These are phyloP conservation scores for Bembecia ichneumoniformis DNA, from an alignment of 2,888 invertebrate species.

Conservation along the genomic window DNA sequence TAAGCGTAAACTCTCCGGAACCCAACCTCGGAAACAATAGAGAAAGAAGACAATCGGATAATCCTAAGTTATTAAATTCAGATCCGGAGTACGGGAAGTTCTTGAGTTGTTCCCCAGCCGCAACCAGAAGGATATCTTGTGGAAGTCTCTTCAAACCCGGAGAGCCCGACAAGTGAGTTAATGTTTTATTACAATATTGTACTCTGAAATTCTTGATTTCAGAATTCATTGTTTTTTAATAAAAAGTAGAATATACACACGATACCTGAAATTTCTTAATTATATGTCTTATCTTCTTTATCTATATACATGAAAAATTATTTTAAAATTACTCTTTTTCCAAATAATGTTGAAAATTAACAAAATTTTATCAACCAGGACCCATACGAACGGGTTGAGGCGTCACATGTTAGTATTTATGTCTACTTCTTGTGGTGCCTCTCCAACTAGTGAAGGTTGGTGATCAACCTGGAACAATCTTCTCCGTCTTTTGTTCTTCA, in stretches of 20 bases:
- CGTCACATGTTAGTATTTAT: too few relatives aligned
- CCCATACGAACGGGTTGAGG: too few relatives aligned
- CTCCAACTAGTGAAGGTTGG: too few relatives aligned
- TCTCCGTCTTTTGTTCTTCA: too few relatives aligned
- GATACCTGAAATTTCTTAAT: too few relatives aligned
- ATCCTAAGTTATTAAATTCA: conserved; percentile 74
- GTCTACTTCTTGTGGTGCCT: too few relatives aligned
- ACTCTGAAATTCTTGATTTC: background rate
- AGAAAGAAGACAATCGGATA: conserved; percentile 67
- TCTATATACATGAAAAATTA: too few relatives aligned
- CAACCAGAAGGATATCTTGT: conserved; percentile 91
- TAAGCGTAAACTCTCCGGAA: conserved; percentile 58
- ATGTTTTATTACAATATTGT: background rate
- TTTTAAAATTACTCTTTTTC: too few relatives aligned
- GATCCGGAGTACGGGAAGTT: conserved; percentile 77
- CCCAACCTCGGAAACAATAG: conserved; percentile 56
- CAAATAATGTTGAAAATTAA: too few relatives aligned
- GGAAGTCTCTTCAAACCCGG: conserved; percentile 88
- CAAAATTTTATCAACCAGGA: too few relatives aligned
- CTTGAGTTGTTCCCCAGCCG: conserved; percentile 84
- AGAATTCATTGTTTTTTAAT: background rate
- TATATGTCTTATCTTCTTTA: too few relatives aligned
- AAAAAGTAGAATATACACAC: background rate
- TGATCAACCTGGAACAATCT: too few relatives aligned
- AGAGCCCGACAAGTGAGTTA: conserved; percentile 74